Evolutionary conservation across 2,797 vertebrate genomes (phyloP).

Genomic region (Tenualosa ilisha): DNA sequence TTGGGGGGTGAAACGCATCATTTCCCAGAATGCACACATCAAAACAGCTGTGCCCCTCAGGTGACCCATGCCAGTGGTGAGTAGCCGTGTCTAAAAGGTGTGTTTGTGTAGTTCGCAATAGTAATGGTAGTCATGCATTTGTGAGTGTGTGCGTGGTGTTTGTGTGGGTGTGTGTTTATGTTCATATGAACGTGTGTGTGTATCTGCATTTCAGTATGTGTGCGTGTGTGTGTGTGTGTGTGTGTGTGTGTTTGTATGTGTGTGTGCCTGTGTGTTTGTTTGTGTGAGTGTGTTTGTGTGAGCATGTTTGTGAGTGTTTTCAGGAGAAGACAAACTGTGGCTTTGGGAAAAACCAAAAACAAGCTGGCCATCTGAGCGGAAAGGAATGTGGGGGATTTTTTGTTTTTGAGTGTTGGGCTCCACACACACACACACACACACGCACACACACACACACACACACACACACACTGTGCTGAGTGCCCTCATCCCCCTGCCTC

Average conservation of each 20-base stretch:
- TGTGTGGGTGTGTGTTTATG: neutral
- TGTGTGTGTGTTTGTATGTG: neutral
- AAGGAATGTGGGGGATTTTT: neutral
- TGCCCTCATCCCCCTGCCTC: neutral
- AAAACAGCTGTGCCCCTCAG: conserved; percentile 1
- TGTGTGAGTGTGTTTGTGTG: neutral
- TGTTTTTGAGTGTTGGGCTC: neutral
- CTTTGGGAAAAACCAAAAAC: neutral
- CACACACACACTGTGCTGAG: no score
- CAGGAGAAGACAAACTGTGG: neutral
- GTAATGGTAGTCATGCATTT: neutral
- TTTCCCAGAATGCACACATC: conserved; percentile 11
- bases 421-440: no score
- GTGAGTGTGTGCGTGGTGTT: neutral
- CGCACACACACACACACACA: no score
- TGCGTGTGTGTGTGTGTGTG: neutral
- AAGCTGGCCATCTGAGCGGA: neutral
- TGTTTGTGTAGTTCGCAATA: neutral
- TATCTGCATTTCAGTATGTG: neutral
- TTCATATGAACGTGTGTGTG: neutral
- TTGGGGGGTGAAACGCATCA: no score
- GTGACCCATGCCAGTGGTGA: neutral
- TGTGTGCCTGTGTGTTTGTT: neutral
- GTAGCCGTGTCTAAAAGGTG: neutral
- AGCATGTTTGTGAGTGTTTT: neutral